Evolutionary conservation across 2,797 vertebrate genomes (phyloP), one percentile per base, ranked within the genome.

Genomic region (Florisuga fusca): DNA sequence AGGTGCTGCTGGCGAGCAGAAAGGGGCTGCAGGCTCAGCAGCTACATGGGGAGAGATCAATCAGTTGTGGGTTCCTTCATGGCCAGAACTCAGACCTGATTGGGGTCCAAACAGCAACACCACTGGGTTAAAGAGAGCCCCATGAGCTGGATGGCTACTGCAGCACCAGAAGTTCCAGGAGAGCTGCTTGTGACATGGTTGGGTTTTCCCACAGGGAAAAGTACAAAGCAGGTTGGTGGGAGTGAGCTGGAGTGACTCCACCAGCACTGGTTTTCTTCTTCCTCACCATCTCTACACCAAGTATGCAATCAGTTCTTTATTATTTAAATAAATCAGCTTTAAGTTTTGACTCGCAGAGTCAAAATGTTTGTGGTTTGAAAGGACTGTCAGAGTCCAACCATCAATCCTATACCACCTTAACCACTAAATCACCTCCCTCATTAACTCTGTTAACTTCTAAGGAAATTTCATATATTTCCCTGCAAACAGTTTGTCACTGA

Each of bases 371-470:
- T 41, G 38, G 12, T 41, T 41, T 13, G 38, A 13, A 41, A 41
- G 38, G 38, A 41, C 38, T 13, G 13, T 41, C 38, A 41, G 38
- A 41, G 38, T 41, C 38, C 38, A 41, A 41, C 38, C 38, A 41
- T 15, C 38, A 41, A 41, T 13, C 38, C 38, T 14, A 41, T 13
- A 41, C 13, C 38, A 41, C 38, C 13, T 41, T 14, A 41, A 41
- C 38, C 38, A 41, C 38, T 41, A 41, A 41, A 14, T 41, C 38
- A 41, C 38, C 38, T 41, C 38, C 38, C 38, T 41, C 38, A 41
- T 41, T 41, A 41, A 78, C 27, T 86, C 96, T 95, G 86, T 91
- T 94, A 86, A 79, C 80, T 93, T 87, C 68, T 41, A 69, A 80
- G 43, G 79, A 86, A 90, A 53, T 43, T 15, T 62, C 55, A 43